phyloP scores from a whole-genome alignment of 2,888 invertebrate species.

The Drosophila maculinotata region DNA sequence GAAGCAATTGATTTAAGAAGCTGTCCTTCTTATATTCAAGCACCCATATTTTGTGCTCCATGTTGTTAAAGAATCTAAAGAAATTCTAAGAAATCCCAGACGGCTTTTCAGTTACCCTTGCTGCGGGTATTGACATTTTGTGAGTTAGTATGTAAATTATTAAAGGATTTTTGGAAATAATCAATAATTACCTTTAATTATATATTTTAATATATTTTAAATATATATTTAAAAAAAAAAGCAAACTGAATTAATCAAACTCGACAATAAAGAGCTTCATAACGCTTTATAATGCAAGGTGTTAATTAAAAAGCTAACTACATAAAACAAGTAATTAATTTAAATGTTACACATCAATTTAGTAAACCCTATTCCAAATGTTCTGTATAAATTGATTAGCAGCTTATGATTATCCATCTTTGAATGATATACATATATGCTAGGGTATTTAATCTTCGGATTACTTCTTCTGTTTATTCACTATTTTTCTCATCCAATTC shows the following conservation, averaged over 20 bases:
- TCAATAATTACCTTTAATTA: too few species aligned
- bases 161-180: not conserved
- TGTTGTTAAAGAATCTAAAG: not conserved
- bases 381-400: too few species aligned
- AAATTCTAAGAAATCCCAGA: not conserved
- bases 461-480: not conserved
- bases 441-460: slow-evolving; percentile 1
- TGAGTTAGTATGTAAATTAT: not conserved
- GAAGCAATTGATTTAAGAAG: slow-evolving; percentile 9
- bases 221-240: too few species aligned
- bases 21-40: slow-evolving; percentile 8
- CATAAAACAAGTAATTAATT: too few species aligned
- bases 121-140: not conserved
- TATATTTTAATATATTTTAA: too few species aligned
- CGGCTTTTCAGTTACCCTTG: not conserved
- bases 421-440: not conserved
- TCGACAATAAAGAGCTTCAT: too few species aligned
- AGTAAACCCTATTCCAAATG: too few species aligned
- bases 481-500: not conserved
- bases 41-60: not conserved
- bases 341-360: too few species aligned
- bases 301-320: too few species aligned
- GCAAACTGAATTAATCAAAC: too few species aligned
- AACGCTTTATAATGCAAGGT: too few species aligned
- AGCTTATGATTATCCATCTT: too few species aligned